Evolutionary conservation across 2,113 vertebrate species (phyloP).

Genomic region (Notiomystis cincta): DNA sequence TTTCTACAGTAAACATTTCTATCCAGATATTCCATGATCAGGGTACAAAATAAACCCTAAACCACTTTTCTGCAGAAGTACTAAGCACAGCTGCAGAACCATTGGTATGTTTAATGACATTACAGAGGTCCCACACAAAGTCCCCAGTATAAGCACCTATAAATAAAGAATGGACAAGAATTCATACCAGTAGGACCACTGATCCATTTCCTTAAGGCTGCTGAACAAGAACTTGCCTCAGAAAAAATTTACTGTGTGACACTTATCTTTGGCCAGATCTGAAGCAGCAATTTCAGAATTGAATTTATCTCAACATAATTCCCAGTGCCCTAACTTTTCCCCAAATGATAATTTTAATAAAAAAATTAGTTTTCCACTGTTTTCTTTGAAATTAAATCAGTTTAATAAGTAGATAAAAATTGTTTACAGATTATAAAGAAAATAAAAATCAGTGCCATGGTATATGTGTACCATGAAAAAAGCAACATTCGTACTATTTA

Average conservation of each 20-base stretch:
- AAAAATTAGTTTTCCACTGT: neutral
- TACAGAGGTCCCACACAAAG: neutral
- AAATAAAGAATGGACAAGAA: neutral
- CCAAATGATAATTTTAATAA: neutral
- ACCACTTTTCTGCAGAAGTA: neutral
- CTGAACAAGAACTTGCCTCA: neutral
- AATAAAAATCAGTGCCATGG: neutral
- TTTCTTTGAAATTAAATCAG: neutral
- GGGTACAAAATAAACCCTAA: neutral
- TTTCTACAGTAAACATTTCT: neutral
- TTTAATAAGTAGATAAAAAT: neutral
- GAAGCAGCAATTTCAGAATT: neutral
- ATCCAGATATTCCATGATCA: neutral
- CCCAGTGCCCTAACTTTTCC: neutral
- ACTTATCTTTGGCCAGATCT: neutral
- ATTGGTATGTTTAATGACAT: neutral
- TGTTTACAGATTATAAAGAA: neutral
- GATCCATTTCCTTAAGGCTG: neutral
- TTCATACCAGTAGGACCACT: neutral
- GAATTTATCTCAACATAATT: neutral
- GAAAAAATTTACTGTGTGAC: neutral
- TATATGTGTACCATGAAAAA: neutral
- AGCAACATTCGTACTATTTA: neutral
- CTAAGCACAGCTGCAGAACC: neutral
- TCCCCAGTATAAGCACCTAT: neutral